phyloP scores from a whole-genome alignment of 2,113 vertebrate species.

The Anthoscopus minutus region DNA sequence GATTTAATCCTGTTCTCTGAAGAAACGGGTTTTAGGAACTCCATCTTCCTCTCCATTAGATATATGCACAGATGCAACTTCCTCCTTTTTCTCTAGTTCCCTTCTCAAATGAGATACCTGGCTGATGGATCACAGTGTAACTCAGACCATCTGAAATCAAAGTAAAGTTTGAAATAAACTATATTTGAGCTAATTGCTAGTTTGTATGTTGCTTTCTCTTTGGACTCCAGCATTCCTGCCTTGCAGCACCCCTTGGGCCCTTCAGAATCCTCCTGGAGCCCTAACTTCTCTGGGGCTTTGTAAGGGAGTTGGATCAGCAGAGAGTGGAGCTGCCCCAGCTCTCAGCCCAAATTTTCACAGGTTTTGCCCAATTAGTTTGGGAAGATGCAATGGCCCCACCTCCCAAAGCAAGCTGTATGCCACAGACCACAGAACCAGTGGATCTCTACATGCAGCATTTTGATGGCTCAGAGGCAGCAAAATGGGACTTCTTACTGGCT shows the following conservation, averaged over 20 bases:
- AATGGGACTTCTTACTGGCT: background rate
- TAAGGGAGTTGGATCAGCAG: background rate
- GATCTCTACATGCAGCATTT: background rate
- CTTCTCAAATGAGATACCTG: background rate
- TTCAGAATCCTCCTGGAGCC: background rate
- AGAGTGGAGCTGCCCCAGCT: background rate
- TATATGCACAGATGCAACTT: background rate
- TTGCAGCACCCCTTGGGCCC: background rate
- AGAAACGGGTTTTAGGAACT: background rate
- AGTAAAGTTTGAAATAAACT: background rate
- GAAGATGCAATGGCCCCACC: fast-evolving
- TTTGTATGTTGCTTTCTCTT: background rate
- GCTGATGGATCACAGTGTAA: background rate
- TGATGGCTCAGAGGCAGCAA: background rate
- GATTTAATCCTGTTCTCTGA: background rate
- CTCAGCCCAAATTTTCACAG: background rate
- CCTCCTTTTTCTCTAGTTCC: background rate
- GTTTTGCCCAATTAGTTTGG: background rate
- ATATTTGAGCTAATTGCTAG: background rate
- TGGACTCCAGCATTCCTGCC: background rate
- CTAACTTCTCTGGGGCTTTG: background rate
- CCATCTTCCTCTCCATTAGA: background rate
- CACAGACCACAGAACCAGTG: background rate
- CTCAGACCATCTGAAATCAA: background rate
- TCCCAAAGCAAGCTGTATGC: background rate